Conservation (phyloP, 2,113 vertebrate genomes). For the Oryzias celebensis region DNA sequence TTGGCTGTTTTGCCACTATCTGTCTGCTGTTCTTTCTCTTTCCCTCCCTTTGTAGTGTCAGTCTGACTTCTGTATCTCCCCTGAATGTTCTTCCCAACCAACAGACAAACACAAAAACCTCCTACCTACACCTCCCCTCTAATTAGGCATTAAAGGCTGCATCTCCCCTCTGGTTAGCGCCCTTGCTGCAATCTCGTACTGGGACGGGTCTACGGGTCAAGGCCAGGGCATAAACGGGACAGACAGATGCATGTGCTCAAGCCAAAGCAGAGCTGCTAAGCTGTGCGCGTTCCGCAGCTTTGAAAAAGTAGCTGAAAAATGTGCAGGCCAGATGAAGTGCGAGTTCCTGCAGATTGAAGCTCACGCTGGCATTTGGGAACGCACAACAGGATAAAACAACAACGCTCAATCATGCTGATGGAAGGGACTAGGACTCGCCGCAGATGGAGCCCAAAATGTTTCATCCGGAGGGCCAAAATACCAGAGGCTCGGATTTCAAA, state of each 20-base stretch:
- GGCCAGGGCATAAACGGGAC: conserved; percentile 40
- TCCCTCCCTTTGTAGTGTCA: conserved; percentile 10
- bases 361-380: conserved; percentile 50
- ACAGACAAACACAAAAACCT: conserved; percentile 26
- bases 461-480: conserved; percentile 55
- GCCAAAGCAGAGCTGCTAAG: conserved; percentile 21
- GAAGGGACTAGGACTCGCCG: conserved; percentile 27
- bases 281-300: conserved; percentile 19
- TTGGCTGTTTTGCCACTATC: conserved; percentile 25
- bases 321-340: conserved; percentile 70
- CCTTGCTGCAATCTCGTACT: conserved; percentile 41
- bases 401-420: conserved; percentile 53
- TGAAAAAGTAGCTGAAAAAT: conserved; percentile 49
- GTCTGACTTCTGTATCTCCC: conserved; percentile 9
- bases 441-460: conserved; percentile 54
- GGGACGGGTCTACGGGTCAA: conserved; percentile 58
- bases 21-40: conserved; percentile 4
- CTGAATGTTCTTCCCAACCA: conserved; percentile 21
- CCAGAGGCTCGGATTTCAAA: conserved; percentile 56
- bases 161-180: conserved; percentile 56
- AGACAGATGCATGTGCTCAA: conserved; percentile 28
- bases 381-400: conserved; percentile 66
- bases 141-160: conserved; percentile 53
- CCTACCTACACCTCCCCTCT: conserved; percentile 56
- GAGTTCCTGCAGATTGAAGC: conserved; percentile 43